Conservation (phyloP, 2,113 vertebrate genomes). For the Daubentonia madagascariensis region DNA sequence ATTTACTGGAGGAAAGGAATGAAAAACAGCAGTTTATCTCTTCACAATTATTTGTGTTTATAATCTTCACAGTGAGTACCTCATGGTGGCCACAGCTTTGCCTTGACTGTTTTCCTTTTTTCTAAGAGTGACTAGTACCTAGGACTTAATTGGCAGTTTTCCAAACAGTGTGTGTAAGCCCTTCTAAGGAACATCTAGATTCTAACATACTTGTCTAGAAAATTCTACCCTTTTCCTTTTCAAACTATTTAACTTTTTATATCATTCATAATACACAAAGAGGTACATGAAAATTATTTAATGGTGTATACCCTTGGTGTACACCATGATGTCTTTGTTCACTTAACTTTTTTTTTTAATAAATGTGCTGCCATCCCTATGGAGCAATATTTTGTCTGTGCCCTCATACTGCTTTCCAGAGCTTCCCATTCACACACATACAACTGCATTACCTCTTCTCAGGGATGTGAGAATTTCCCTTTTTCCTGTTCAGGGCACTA, state of each 20-base stretch:
- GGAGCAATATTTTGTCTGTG: neutral
- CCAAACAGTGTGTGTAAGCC: neutral
- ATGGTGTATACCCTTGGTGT: neutral
- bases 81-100: neutral
- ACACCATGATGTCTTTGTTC: neutral
- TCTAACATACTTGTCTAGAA: neutral
- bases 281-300: neutral
- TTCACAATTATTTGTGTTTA: neutral
- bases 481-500: neutral
- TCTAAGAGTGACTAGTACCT: neutral
- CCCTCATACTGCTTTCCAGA: neutral
- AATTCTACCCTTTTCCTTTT: neutral
- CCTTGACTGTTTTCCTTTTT: neutral
- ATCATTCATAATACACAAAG: neutral
- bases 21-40: neutral
- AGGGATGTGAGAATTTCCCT: neutral
- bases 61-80: neutral
- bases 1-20: neutral
- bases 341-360: neutral
- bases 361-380: neutral
- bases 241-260: neutral
- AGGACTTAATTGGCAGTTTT: neutral
- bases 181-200: neutral
- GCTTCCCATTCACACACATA: neutral
- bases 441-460: neutral